These are phyloP conservation scores for Metellina segmentata DNA, from an alignment of 2,888 invertebrate species.

Conservation along the genomic window DNA sequence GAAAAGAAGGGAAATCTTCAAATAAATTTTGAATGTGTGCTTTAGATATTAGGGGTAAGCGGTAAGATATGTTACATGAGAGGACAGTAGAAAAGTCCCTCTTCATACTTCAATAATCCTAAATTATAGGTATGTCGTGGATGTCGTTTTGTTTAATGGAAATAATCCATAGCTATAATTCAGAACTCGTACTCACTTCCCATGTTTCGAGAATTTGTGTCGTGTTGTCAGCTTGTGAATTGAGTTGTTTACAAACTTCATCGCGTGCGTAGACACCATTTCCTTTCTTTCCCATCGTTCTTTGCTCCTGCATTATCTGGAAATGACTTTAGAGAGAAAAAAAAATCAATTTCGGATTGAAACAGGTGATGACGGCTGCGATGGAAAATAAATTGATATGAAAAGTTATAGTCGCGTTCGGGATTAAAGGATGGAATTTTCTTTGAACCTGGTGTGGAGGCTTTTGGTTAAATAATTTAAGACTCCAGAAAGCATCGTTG, in stretches of 20 bases:
- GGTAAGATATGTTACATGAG: too few species aligned
- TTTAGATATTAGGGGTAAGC: too few species aligned
- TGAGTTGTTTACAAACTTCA: slow-evolving; percentile 5
- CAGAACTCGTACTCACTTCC: neutral
- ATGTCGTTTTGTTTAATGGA: neutral
- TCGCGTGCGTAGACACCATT: slow-evolving; percentile 33
- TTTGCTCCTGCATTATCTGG: slow-evolving; percentile 17
- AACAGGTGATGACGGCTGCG: neutral
- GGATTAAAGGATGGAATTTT: slow-evolving; percentile 8
- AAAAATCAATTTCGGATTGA: slow-evolving; percentile 51
- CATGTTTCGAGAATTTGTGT: neutral
- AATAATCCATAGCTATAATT: neutral
- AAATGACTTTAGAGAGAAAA: slow-evolving; percentile 5
- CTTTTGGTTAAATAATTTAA: slow-evolving; percentile 38
- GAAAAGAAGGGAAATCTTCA: too few species aligned
- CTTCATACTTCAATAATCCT: too few species aligned
- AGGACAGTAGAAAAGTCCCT: too few species aligned
- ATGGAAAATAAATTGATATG: slow-evolving; percentile 29
- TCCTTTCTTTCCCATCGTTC: slow-evolving; percentile 19
- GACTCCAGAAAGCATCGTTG: slow-evolving; percentile 5
- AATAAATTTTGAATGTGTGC: too few species aligned
- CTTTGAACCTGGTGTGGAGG: slow-evolving; percentile 11
- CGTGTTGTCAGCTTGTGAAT: neutral
- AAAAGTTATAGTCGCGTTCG: neutral
- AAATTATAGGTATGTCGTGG: neutral